Percentiles rank a stretch among this genome's conserved stretches.
Evolutionary conservation across 2,888 invertebrate species (phyloP).

Genomic region (Ischnus inquisitorius): DNA sequence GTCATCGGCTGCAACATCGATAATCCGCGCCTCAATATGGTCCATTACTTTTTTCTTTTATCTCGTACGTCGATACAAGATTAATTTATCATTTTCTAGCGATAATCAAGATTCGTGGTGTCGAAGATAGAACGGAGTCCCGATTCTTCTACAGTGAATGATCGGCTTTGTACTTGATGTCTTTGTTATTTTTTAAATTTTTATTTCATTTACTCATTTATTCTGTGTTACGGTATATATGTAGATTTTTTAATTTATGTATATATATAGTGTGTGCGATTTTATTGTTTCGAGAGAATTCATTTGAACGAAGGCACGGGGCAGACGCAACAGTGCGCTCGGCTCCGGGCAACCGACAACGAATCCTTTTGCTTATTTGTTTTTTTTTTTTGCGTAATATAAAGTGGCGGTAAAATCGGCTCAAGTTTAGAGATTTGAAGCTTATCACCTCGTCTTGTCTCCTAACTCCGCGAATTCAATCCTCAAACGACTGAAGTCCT

Average conservation of each 20-base stretch:
- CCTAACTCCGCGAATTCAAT: background rate
- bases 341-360: conserved; percentile 62
- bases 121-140: conserved; percentile 35
- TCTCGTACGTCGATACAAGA: conserved; percentile 19
- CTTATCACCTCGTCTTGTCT: conserved; percentile 26
- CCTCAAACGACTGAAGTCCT: conserved; percentile 5
- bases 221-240: conserved; percentile 26
- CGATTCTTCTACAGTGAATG: conserved; percentile 42
- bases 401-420: conserved; percentile 43
- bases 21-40: conserved; percentile 57
- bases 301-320: conserved; percentile 66
- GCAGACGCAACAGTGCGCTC: conserved; percentile 54
- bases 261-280: conserved; percentile 9
- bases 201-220: conserved; percentile 11
- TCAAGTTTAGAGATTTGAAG: conserved; percentile 26
- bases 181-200: conserved; percentile 20
- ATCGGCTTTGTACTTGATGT: conserved; percentile 56
- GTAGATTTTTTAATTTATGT: conserved; percentile 14
- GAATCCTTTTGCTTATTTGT: conserved; percentile 47
- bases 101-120: conserved; percentile 45
- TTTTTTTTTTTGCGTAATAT: conserved; percentile 15
- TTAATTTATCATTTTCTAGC: conserved; percentile 40
- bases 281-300: conserved; percentile 52
- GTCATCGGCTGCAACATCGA: conserved; percentile 64
- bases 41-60: conserved; percentile 42